Conservation (phyloP, 2,888 invertebrate species). For the Callyntrura sp. region DNA sequence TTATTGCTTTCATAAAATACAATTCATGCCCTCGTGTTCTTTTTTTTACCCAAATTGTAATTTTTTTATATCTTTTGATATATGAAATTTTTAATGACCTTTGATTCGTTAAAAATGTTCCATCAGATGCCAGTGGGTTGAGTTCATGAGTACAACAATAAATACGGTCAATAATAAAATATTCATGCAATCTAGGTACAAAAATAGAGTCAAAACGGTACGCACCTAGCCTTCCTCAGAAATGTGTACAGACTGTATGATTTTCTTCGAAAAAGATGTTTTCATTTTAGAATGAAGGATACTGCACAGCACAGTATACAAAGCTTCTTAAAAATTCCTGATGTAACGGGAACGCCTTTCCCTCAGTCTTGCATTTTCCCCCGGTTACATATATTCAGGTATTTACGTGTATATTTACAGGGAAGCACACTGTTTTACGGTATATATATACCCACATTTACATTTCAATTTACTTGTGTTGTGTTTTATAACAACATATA, state of each 20-base stretch:
- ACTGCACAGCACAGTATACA: background rate
- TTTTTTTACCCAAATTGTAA: background rate
- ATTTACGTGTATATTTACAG: too few relatives aligned
- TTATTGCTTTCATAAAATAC: slow-evolving; percentile 15
- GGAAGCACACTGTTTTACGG: background rate
- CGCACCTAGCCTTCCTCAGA: too few relatives aligned
- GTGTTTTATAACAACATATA: too few relatives aligned
- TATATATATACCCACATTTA: background rate
- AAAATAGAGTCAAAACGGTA: too few relatives aligned
- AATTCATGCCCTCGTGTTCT: background rate
- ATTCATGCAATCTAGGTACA: too few relatives aligned
- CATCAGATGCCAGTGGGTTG: too few relatives aligned
- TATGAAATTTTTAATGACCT: slow-evolving; percentile 30
- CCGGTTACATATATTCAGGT: too few relatives aligned
- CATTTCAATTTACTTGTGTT: slow-evolving; percentile 30
- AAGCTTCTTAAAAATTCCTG: background rate
- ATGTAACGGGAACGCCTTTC: background rate
- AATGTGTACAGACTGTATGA: too few relatives aligned
- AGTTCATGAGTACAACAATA: too few relatives aligned
- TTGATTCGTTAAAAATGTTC: background rate
- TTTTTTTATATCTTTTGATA: too few relatives aligned
- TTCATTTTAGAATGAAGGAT: background rate
- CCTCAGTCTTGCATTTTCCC: background rate
- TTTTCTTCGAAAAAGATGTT: background rate
- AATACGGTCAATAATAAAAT: too few relatives aligned